These are phyloP conservation scores for Palythoa caribaeorum DNA, from an alignment of 92 coral and sea anemone species.

Conservation along the genomic window DNA sequence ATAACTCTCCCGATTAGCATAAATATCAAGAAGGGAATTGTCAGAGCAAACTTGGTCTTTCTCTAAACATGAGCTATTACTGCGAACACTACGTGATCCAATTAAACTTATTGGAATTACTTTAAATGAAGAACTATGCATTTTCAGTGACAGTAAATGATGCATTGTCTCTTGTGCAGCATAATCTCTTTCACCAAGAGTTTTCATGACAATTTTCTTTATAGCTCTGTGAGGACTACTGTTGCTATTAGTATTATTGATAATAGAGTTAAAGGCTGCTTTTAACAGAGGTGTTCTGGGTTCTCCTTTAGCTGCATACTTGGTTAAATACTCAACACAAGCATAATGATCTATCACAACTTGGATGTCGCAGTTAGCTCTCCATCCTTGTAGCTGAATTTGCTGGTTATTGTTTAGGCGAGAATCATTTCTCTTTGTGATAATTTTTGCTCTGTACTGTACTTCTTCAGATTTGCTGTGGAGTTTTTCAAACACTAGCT, in stretches of 20 bases:
- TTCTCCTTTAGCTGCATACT: conserved; percentile 49
- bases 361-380: conserved; percentile 62
- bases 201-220: conserved; percentile 27
- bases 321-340: conserved; percentile 29
- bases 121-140: neutral
- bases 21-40: conserved; percentile 26
- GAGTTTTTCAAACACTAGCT: conserved; percentile 56
- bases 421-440: conserved; percentile 58
- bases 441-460: conserved; percentile 63
- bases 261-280: conserved; percentile 37
- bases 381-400: conserved; percentile 64
- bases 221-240: conserved; percentile 47
- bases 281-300: conserved; percentile 46
- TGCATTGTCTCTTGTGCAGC: conserved; percentile 12
- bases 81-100: conserved; percentile 10
- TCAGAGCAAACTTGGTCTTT: conserved; percentile 17
- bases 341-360: conserved; percentile 11
- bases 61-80: neutral
- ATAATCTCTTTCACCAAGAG: conserved; percentile 40
- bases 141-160: neutral
- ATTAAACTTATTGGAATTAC: conserved; percentile 6
- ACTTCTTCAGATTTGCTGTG: conserved; percentile 38
- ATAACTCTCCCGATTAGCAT: conserved; percentile 10
- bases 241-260: conserved; percentile 17
- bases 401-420: conserved; percentile 67